Conservation (phyloP, 92 coral and sea anemone genomes). For the Paramuricea clavata region DNA sequence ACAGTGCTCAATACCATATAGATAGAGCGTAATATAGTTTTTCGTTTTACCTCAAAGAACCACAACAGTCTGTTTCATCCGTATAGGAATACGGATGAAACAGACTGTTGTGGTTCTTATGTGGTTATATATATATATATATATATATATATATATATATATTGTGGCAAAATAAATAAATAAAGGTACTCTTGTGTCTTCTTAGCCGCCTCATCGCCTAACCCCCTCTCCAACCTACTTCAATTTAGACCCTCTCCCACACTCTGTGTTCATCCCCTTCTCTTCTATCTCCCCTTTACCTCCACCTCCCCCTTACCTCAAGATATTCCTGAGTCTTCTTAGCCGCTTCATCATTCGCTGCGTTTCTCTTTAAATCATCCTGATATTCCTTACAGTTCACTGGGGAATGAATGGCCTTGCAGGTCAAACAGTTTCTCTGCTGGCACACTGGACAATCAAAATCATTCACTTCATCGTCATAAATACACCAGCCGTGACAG, state of each 20-base stretch:
- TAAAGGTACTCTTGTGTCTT: too few species aligned
- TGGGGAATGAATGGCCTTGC: slow-evolving; percentile 92
- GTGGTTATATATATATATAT: too few species aligned
- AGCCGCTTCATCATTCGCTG: slow-evolving; percentile 89
- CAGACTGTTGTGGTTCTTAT: too few species aligned
- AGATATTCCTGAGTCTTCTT: slow-evolving; percentile 84
- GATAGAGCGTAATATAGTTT: too few species aligned
- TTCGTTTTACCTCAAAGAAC: too few species aligned
- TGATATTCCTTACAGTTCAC: slow-evolving; percentile 96
- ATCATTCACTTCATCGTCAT: slow-evolving; percentile 92
- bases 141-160: too few species aligned
- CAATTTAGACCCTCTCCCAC: too few species aligned
- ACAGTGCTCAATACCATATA: too few species aligned
- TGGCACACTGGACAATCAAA: slow-evolving; percentile 92
- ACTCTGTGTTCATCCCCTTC: neutral
- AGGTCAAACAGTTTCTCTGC: slow-evolving; percentile 89
- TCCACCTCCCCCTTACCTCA: slow-evolving; percentile 64
- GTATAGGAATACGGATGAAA: too few species aligned
- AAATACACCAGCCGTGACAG: slow-evolving; percentile 98
- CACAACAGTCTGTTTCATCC: too few species aligned
- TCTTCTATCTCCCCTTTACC: neutral
- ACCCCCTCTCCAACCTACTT: neutral
- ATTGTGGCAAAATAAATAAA: too few species aligned
- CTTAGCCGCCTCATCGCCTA: too few species aligned
- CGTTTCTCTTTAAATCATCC: slow-evolving; percentile 90